Base-by-base conservation (phyloP, 2,888 invertebrate species). In the Mystacides longicornis region DNA sequence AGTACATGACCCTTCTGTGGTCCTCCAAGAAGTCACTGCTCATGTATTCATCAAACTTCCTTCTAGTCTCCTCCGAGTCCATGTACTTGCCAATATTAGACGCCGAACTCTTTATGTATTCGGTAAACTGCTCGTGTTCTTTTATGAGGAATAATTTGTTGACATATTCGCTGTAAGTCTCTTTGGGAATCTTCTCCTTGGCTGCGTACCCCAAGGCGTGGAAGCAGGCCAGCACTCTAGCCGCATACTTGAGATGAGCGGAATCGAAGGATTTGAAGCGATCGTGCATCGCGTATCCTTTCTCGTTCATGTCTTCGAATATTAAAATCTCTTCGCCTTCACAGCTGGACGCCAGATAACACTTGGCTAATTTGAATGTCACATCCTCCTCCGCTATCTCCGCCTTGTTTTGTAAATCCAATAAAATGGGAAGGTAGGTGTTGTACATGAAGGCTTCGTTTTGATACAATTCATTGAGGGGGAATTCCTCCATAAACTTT, bases 331-430 rank as follows among this genome's bases (percentile, higher is more conserved):
- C 56, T 9, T 22, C 21, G 21, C 42, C 18, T 22, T 51, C 48
- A 21, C 49, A 43, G 11, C 48, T 21, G 3, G 46, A 23, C 9
- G 45, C 42, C 5, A 16, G 31, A 47, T 49, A 52, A 21, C 49
- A 52, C 23, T 52, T 56, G 14, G 52, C 52, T 16, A 48, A 33
- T 5, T 47, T 48, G 9, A 60, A 58, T 45, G 37, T n/a, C 3
- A 37, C 51, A 50, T 19, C 62, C 7, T 60, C 50, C 7, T 23
- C 46, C 5, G 59, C 56, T 2, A 63, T 60, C 2, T 53, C 48
- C 18, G 46, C 46, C n/a, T 60, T 52, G 0, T 54, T 45, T 58
- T 63, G 62, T 11, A 63, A 16, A 51, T 22, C 49, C 16, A 49
- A 18, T 7, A 59, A 49, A 7, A 21, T 22, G 2, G 56, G 56